Evolutionary conservation across 2,797 vertebrate species (phyloP), one percentile per base, ranked within the genome.

Genomic region (Thamnophis elegans): DNA sequence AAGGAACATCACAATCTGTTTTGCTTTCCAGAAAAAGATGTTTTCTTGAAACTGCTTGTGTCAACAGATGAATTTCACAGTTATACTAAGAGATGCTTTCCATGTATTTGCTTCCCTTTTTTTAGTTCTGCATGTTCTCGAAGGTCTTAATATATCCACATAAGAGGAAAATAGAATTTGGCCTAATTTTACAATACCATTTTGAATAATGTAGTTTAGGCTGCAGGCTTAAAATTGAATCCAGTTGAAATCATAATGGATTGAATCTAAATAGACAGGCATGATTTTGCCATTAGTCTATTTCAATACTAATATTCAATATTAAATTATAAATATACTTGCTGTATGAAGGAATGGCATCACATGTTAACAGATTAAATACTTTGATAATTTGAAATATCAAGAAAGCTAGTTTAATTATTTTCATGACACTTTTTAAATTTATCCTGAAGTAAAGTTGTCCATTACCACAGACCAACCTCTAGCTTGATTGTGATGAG

Each of bases 31-130:
- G 94, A 95, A 42, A 96, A 95, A 93, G 93, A 95, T 95, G 93
- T 95, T 92, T 96, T 95, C 96, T 96, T 96, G 95, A 96, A 92
- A 91, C 58, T 94, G 95, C 97, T 97, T 96, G 95, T 97, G 95
- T 93, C 97, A 93, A 93, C 91, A 0, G 90, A 92, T 92, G 93
- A 94, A 54, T 85, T 95, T 96, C 93, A 94, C 0, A 2, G 93
- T 88, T 94, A 95, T 96, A 97, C 96, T 95, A 96, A 78, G 89
- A 95, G 89, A 25, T 58, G 73, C 95, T 89, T 86, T 93, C 95
- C 94, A 47, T 94, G 95, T 92, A 90, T 95, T 47, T 90, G 95
- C 96, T 93, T 89, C 0, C 1, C 96, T 90, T 91, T 94, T 95
- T 95, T 95, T 95, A 95, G n/a, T 58, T 94, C 86, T 94, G 95